phyloP scores from a whole-genome alignment of 2,113 vertebrate species.

The Parus major region DNA sequence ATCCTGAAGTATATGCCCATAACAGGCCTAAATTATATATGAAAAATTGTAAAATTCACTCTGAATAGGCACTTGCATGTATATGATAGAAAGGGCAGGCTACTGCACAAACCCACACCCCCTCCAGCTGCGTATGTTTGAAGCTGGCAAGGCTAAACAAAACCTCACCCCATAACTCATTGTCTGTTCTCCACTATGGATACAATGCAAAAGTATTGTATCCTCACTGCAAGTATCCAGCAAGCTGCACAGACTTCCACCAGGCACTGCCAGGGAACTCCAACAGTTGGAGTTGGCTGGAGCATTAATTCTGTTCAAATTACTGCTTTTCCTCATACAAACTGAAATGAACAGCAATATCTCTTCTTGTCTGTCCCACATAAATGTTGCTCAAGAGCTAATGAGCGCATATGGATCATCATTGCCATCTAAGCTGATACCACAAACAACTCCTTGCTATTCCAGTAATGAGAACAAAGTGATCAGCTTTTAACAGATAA shows the following conservation, averaged over 20 bases:
- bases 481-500: not conserved
- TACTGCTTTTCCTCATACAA: slow-evolving; percentile 24
- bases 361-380: not conserved
- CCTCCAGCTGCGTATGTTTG: accelerated
- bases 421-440: slow-evolving; percentile 19
- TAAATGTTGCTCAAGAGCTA: slow-evolving; percentile 46
- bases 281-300: slow-evolving; percentile 16
- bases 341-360: slow-evolving; percentile 8
- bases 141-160: not conserved
- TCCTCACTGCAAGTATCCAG: not conserved
- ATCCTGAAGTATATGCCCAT: not conserved
- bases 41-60: not conserved
- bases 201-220: not conserved
- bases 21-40: slow-evolving; percentile 5
- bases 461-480: slow-evolving; percentile 11
- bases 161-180: not conserved
- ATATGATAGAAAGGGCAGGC: not conserved
- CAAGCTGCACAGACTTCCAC: not conserved
- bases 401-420: slow-evolving; percentile 23
- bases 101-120: not conserved
- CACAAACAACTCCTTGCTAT: slow-evolving; percentile 9
- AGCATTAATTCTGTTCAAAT: slow-evolving; percentile 41
- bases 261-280: not conserved
- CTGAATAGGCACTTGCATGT: not conserved
- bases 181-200: not conserved